Base-by-base conservation (phyloP, 2,888 invertebrate genomes). In the Myopa testacea region DNA sequence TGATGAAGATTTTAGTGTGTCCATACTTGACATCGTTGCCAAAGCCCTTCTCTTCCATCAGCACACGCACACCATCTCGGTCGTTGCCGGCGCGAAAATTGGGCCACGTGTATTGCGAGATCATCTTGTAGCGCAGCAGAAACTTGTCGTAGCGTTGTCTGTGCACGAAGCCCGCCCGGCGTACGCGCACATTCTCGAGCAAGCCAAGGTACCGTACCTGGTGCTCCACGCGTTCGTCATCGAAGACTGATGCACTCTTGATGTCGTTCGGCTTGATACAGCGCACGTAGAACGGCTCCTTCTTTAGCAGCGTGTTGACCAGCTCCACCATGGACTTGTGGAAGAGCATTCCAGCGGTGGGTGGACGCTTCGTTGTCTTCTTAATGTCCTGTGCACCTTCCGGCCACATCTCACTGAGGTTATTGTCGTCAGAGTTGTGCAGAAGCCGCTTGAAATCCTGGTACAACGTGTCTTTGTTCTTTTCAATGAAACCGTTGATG, bases 191-290 rank as follows among this genome's bases (percentile, higher is more conserved):
- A 90, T 98, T 98, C 91, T 99, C 98, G 76, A 98, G 92, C 40
- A 99, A 91, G 0, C 98, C 98, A 65, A 98, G 92, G 90, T 98
- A 98, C 63, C 90, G 86, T 37, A 90, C 90, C 82, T 90, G 89
- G 83, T 90, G 90, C 81, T 89, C 86, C 4, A 89, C 87, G 1
- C 97, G 92, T 86, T 95, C 94, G 16, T 94, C 93, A 88, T 98
- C 96, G 90, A 98, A 98, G 62, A 93, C 91, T 60, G 92, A 92
- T 0, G 98, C 93, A 58, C 96, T 94, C 91, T 99, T 99, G 75
- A 95, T 92, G 84, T 98, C 97, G 90, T 98, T 99, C 40, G 99
- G 99, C 86, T 99, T 99, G 86, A 99, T 94, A 89, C 99, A 99
- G 78, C 99, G 93, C 81, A 99, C 96, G 90, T 99, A 99, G 91